Percentiles rank a stretch among this genome's conserved stretches.
These are phyloP conservation scores for Plebejus anna DNA, from an alignment of 2,888 invertebrate genomes.

Conservation along the genomic window DNA sequence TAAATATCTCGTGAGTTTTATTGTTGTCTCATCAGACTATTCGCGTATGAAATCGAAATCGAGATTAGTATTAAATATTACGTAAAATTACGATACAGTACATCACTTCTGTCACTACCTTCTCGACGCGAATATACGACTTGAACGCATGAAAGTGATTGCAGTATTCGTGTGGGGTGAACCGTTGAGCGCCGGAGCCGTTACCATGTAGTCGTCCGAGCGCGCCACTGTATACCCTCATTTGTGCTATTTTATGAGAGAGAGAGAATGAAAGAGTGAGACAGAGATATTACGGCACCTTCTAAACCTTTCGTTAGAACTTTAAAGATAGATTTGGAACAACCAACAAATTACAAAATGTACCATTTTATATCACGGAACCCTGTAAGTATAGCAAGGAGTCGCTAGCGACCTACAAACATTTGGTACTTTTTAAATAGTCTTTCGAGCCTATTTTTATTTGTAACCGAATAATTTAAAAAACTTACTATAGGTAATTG, in stretches of 20 bases:
- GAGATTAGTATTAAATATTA: not conserved
- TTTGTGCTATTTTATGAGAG: not conserved
- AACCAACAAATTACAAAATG: no score
- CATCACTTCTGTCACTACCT: not conserved
- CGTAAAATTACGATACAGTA: not conserved
- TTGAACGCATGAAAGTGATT: not conserved
- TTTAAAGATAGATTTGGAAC: no score
- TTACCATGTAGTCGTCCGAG: constrained; percentile 26
- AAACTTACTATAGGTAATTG: no score
- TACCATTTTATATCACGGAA: no score
- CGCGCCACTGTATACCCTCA: not conserved
- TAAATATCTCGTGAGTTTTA: not conserved
- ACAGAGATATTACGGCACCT: not conserved
- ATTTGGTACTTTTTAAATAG: no score
- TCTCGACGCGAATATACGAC: not conserved
- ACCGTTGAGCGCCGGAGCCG: not conserved
- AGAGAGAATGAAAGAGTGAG: not conserved
- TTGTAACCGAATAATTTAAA: no score
- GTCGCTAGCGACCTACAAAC: no score
- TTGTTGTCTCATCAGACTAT: not conserved
- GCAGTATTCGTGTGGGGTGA: not conserved
- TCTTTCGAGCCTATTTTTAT: no score
- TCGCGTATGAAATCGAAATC: not conserved
- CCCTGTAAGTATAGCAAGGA: no score
- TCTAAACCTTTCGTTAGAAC: not conserved